A percentile compares a stretch with the other conserved stretches of the same genome.
phyloP scores from a whole-genome alignment of 2,888 invertebrate species.

The Rhagonycha lutea region DNA sequence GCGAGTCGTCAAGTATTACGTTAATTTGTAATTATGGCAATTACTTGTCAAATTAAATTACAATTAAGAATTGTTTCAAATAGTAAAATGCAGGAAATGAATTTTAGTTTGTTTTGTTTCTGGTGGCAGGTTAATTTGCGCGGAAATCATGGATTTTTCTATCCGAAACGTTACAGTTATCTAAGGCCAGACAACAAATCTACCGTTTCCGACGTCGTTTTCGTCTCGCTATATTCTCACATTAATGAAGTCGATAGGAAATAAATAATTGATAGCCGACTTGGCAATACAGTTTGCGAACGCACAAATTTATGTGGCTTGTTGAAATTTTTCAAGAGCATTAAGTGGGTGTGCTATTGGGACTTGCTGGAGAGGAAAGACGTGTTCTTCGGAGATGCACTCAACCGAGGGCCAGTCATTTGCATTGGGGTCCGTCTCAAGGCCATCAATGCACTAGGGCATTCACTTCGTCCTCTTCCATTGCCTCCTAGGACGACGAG shows the following conservation, averaged over 20 bases:
- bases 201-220: conserved; percentile 9
- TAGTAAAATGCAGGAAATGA: conserved; percentile 14
- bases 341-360: conserved; percentile 12
- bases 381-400: conserved; percentile 38
- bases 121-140: conserved; percentile 9
- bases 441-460: conserved; percentile 37
- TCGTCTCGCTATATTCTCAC: conserved; percentile 15
- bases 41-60: conserved; percentile 14
- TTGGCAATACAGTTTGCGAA: background rate
- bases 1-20: conserved; percentile 9
- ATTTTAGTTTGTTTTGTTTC: conserved; percentile 10
- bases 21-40: conserved; percentile 5
- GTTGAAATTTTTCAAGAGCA: conserved; percentile 20
- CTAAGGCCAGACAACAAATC: conserved; percentile 6
- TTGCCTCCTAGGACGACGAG: conserved; percentile 18
- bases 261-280: conserved; percentile 7
- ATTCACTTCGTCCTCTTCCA: conserved; percentile 23
- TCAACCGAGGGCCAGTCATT: conserved; percentile 42
- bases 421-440: conserved; percentile 46
- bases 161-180: conserved; percentile 1
- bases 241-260: conserved; percentile 10
- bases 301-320: background rate
- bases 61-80: conserved; percentile 11
- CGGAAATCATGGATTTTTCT: conserved; percentile 2
- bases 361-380: conserved; percentile 5